phyloP scores from a whole-genome alignment of 1,140 invertebrate species.

The Pemphigus obesinymphae region DNA sequence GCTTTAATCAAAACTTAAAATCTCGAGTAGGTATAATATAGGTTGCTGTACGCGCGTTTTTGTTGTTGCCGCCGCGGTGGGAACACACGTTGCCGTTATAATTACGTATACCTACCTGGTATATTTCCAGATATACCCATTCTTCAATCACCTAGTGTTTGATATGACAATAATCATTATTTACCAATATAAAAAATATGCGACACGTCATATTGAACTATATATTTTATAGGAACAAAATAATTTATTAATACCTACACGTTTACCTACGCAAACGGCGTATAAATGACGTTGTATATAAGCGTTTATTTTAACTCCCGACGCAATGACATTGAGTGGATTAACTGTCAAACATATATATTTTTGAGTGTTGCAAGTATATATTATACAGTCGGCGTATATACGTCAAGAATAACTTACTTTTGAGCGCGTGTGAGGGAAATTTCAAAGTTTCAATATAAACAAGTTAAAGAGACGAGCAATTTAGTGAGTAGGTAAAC shows the following conservation, averaged over 20 bases:
- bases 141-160: too few relatives aligned
- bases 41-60: not conserved
- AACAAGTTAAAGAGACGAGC: slow-evolving; percentile 17
- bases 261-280: too few relatives aligned
- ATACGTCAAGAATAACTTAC: not conserved
- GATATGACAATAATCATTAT: not conserved
- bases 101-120: too few relatives aligned
- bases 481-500: not conserved
- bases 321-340: not conserved
- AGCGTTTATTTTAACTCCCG: not conserved
- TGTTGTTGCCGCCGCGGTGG: not conserved
- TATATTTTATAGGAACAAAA: too few relatives aligned
- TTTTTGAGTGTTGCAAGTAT: not conserved
- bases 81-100: not conserved
- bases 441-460: slow-evolving; percentile 5
- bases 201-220: not conserved
- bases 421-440: not conserved
- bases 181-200: not conserved
- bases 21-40: not conserved
- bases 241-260: too few relatives aligned
- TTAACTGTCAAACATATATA: not conserved
- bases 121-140: too few relatives aligned
- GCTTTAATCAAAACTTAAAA: not conserved
- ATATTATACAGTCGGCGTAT: too few relatives aligned
- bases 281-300: too few relatives aligned